Evolutionary conservation across 2,888 invertebrate genomes (phyloP), one percentile per base, ranked within the genome.

Genomic region (Sinohyriopsis cumingii): DNA sequence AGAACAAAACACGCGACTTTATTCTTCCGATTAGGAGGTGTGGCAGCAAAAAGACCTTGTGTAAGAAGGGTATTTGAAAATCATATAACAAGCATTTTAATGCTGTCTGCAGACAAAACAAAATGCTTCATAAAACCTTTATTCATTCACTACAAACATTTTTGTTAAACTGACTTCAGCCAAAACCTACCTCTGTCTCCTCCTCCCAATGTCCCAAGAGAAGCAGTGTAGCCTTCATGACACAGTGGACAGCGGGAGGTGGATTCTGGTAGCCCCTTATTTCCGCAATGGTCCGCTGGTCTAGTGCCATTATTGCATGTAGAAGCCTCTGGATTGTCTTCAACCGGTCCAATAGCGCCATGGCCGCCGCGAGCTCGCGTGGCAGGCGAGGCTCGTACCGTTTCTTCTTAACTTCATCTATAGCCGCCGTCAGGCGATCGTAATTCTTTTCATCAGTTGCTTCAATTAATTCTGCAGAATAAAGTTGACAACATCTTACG

Each of bases 251-350:
- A 9, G 81, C 80, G 4, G 76, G 69, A 4, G 89, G 89, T 19
- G 89, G 88, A 28, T 77, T 82, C 28, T 78, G 74, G 59, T 75
- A 77, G 60, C 85, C 85, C n/a, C 84, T 76, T 65, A 89, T 88
- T 71, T 89, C 89, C 6, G 86, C 85, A 55, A 89, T 86, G 2
- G 88, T 89, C 20, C 84, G 81, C 73, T 89, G 87, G 64, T 86
- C 86, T 64, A 89, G 77, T 5, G 74, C 78, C 28, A 82, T 71
- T 1, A 84, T 76, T 12, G 79, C 82, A 67, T 84, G 85, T 54
- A 81, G 72, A 20, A 84, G 74, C 60, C 68, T 71, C 72, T 77
- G 76, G 15, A 82, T 73, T 59, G 80, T 80, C 68, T 74, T 73
- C 28, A 80, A 65, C 75, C 75, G 60, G 24, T 74, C 77, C 3